A percentile compares a stretch with the other conserved stretches of the same genome.
Conservation (phyloP, 2,888 invertebrate genomes). For the Drosophila borborema region DNA sequence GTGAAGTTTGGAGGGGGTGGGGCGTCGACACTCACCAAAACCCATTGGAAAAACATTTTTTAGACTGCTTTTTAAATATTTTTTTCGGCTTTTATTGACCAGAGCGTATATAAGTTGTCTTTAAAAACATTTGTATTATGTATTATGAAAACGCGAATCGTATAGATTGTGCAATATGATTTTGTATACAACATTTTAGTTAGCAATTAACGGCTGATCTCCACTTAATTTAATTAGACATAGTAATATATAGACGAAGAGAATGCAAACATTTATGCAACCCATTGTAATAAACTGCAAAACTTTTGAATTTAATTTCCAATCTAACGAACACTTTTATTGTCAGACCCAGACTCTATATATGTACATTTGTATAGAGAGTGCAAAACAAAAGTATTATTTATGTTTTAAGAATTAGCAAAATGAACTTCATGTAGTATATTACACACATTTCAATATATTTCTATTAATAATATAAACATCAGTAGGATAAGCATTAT, state of each 20-base stretch:
- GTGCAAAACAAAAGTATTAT: constrained; percentile 70
- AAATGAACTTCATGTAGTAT: constrained; percentile 52
- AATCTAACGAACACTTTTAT: constrained; percentile 40
- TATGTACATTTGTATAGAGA: constrained; percentile 8
- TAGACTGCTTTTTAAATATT: constrained; percentile 62
- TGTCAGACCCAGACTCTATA: constrained; percentile 47
- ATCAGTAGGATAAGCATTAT: constrained; percentile 22
- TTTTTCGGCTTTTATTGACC: constrained; percentile 51
- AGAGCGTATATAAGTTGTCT: constrained; percentile 50
- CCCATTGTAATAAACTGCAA: constrained; percentile 57
- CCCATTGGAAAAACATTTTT: constrained; percentile 69
- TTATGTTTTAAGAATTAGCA: constrained; percentile 72
- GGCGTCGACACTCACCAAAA: constrained; percentile 68
- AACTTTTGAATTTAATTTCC: constrained; percentile 48
- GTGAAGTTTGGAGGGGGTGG: constrained; percentile 1
- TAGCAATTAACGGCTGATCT: constrained; percentile 80
- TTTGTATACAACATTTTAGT: constrained; percentile 63
- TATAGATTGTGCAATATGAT: constrained; percentile 73
- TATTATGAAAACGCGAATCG: constrained; percentile 59
- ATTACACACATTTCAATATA: constrained; percentile 21
- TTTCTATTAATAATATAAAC: constrained; percentile 29
- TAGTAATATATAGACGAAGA: constrained; percentile 41
- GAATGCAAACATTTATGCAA: constrained; percentile 35
- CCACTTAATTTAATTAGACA: constrained; percentile 74
- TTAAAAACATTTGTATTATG: constrained; percentile 43